Percentiles rank a stretch among this genome's conserved stretches.
These are phyloP conservation scores for Brachymystax lenok DNA, from an alignment of 2,797 vertebrate species.

Conservation along the genomic window DNA sequence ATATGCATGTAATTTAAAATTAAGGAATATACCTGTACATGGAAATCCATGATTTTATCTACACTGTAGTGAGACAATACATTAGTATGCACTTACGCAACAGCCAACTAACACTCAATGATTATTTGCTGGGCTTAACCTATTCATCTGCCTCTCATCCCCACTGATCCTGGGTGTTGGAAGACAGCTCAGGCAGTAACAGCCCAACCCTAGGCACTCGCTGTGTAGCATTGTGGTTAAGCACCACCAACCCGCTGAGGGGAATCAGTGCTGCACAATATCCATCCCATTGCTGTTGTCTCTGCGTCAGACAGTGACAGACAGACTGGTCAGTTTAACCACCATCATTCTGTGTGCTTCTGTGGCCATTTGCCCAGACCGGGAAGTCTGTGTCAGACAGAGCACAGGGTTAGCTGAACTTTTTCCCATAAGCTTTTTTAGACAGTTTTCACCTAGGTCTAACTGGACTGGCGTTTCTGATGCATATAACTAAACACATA, in stretches of 20 bases:
- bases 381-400: neutral
- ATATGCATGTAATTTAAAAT: too few species aligned
- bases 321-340: constrained; percentile 12
- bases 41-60: too few species aligned
- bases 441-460: too few species aligned
- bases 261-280: constrained; percentile 43
- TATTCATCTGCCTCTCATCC: neutral
- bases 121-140: neutral
- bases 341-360: constrained; percentile 22
- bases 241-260: constrained; percentile 34
- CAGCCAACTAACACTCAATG: neutral
- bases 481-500: too few species aligned
- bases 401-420: neutral
- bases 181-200: constrained; percentile 11
- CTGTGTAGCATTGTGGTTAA: constrained; percentile 37
- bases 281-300: constrained; percentile 1
- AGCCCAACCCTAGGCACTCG: constrained; percentile 32
- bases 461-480: too few species aligned
- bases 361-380: neutral
- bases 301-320: constrained; percentile 19
- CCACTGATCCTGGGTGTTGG: constrained; percentile 9
- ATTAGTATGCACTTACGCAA: too few species aligned
- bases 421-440: too few species aligned
- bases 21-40: too few species aligned
- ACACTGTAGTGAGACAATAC: too few species aligned